Conservation (phyloP, 2,797 vertebrate species). For the Ptychadena robeensis region DNA sequence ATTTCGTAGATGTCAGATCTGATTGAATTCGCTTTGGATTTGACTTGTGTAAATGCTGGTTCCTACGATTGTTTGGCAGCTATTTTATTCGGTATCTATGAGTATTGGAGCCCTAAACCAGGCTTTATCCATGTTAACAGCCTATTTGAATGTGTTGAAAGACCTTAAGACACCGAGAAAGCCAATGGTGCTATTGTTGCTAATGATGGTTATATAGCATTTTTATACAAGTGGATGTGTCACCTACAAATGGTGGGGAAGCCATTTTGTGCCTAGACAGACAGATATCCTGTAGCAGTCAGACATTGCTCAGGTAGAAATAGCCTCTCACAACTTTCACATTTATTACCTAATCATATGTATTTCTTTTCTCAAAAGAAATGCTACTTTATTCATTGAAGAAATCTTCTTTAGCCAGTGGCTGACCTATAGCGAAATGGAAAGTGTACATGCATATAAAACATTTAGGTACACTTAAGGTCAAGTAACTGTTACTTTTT, state of each 20-base stretch:
- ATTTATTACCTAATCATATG: background rate
- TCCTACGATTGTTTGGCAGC: conserved; percentile 24
- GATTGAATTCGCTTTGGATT: conserved; percentile 10
- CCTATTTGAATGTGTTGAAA: background rate
- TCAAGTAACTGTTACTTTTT: too few relatives aligned
- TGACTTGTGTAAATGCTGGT: conserved; percentile 7
- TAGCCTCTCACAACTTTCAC: background rate
- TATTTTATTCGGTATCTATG: conserved; percentile 26
- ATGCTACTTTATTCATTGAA: background rate
- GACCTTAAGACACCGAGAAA: background rate
- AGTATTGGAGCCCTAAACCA: background rate
- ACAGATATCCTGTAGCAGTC: background rate
- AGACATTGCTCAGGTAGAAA: background rate
- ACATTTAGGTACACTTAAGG: background rate
- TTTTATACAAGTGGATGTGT: background rate
- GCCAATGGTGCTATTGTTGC: conserved; percentile 13
- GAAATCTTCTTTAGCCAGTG: background rate
- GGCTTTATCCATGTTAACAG: background rate
- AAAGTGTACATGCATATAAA: background rate
- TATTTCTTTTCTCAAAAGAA: background rate
- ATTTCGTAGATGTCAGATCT: conserved; percentile 17
- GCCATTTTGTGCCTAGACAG: background rate
- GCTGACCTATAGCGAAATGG: background rate
- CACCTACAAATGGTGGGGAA: background rate
- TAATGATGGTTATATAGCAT: background rate